Percentiles rank a stretch among this genome's conserved stretches.
phyloP scores from a whole-genome alignment of 2,888 invertebrate genomes.

The Phyto melanocephala region DNA sequence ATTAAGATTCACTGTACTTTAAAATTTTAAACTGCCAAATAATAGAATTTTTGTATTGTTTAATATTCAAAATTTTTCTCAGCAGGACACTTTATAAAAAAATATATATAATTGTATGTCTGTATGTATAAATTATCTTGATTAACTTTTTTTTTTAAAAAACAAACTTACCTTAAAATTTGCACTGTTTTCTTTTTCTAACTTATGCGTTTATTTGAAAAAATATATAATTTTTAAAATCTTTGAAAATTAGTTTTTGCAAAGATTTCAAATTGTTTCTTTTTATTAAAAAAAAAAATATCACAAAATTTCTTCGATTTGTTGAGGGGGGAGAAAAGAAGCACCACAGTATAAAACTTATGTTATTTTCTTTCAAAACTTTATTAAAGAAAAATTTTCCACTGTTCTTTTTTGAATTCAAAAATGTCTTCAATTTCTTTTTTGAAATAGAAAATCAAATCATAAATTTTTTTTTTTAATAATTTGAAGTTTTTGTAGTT shows the following conservation, averaged over 20 bases:
- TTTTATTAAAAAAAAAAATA: conserved; percentile 54
- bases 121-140: too few species aligned
- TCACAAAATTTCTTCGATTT: conserved; percentile 52
- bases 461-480: conserved; percentile 31
- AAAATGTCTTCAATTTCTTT: conserved; percentile 22
- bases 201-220: conserved; percentile 16
- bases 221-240: conserved; percentile 34
- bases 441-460: conserved; percentile 25
- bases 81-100: background rate
- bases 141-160: background rate
- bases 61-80: too few species aligned
- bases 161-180: conserved; percentile 64
- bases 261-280: conserved; percentile 48
- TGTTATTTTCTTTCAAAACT: conserved; percentile 4
- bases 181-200: conserved; percentile 52
- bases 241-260: conserved; percentile 38
- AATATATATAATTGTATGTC: background rate
- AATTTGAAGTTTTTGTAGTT: conserved; percentile 52
- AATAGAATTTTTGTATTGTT: too few species aligned
- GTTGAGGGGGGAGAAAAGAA: background rate
- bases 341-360: conserved; percentile 40
- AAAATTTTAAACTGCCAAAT: too few species aligned
- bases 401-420: conserved; percentile 22
- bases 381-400: conserved; percentile 34
- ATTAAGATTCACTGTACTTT: too few species aligned